Conservation (phyloP, 2,797 vertebrate genomes). For the Macropodus opercularis region DNA sequence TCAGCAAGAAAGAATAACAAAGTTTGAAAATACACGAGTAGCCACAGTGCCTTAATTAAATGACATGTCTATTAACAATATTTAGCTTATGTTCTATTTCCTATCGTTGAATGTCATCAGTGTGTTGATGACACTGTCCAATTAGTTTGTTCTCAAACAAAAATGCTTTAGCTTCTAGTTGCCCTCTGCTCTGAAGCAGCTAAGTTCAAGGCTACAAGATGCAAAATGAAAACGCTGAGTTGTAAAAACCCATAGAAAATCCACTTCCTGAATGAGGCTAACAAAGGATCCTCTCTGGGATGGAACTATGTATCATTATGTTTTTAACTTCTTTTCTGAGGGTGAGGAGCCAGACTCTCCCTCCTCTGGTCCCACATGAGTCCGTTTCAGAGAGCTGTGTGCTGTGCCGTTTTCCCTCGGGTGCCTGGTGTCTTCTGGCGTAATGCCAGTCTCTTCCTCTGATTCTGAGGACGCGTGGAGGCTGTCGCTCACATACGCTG, state of each 20-base stretch:
- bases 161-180: slow-evolving; percentile 20
- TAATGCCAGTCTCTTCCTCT: slow-evolving; percentile 51
- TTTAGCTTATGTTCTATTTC: slow-evolving; percentile 22
- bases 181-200: slow-evolving; percentile 23
- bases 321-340: slow-evolving; percentile 95
- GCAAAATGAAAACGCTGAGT: slow-evolving; percentile 50
- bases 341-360: slow-evolving; percentile 85
- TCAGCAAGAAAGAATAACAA: slow-evolving; percentile 41
- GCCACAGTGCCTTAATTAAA: slow-evolving; percentile 33
- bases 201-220: slow-evolving; percentile 22
- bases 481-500: slow-evolving; percentile 72
- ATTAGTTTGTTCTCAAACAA: slow-evolving; percentile 36
- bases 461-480: slow-evolving; percentile 59
- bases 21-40: slow-evolving; percentile 52
- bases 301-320: slow-evolving; percentile 76
- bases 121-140: slow-evolving; percentile 50
- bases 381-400: slow-evolving; percentile 79
- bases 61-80: slow-evolving; percentile 51
- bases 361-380: slow-evolving; percentile 86
- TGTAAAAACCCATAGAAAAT: slow-evolving; percentile 69
- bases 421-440: slow-evolving; percentile 48
- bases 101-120: slow-evolving; percentile 60
- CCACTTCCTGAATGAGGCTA: slow-evolving; percentile 48
- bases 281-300: slow-evolving; percentile 25
- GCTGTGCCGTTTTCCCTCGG: slow-evolving; percentile 46